phyloP scores from a whole-genome alignment of 2,113 vertebrate species.

The Colistium nudipinnis region DNA sequence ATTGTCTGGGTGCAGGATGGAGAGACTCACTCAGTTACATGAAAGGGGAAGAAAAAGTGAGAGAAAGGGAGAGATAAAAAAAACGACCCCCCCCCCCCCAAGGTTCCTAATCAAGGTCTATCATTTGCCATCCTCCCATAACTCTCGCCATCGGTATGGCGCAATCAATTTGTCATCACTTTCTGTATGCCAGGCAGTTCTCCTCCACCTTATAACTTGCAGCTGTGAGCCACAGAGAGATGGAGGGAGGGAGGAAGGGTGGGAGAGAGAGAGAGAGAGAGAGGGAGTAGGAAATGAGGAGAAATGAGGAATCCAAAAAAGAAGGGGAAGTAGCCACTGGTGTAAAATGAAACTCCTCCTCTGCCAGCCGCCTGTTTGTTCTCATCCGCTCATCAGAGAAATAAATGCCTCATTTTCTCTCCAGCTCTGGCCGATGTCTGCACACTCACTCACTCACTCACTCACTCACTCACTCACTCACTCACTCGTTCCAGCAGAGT shows the following conservation, averaged over 20 bases:
- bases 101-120: constrained; percentile 89
- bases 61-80: constrained; percentile 57
- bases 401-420: constrained; percentile 80
- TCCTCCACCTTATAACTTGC: constrained; percentile 89
- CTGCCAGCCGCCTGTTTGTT: constrained; percentile 79
- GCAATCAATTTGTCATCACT: constrained; percentile 96
- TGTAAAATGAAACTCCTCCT: constrained; percentile 65
- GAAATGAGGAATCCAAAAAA: constrained; percentile 31
- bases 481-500: constrained; percentile 11
- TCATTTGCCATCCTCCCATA: constrained; percentile 87
- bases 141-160: constrained; percentile 87
- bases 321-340: constrained; percentile 80
- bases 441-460: constrained; percentile 71
- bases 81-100: constrained; percentile 46
- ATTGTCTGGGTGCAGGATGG: constrained; percentile 6
- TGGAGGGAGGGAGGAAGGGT: constrained; percentile 15
- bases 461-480: constrained; percentile 70
- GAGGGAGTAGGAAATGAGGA: constrained; percentile 3
- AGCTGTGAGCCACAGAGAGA: constrained; percentile 81
- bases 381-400: constrained; percentile 82
- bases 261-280: constrained; percentile 9
- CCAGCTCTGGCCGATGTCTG: constrained; percentile 35
- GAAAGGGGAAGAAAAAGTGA: constrained; percentile 31
- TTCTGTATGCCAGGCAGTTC: constrained; percentile 88
- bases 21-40: constrained; percentile 36